Conservation (phyloP, 2,113 vertebrate species). For the Ahaetulla prasina region DNA sequence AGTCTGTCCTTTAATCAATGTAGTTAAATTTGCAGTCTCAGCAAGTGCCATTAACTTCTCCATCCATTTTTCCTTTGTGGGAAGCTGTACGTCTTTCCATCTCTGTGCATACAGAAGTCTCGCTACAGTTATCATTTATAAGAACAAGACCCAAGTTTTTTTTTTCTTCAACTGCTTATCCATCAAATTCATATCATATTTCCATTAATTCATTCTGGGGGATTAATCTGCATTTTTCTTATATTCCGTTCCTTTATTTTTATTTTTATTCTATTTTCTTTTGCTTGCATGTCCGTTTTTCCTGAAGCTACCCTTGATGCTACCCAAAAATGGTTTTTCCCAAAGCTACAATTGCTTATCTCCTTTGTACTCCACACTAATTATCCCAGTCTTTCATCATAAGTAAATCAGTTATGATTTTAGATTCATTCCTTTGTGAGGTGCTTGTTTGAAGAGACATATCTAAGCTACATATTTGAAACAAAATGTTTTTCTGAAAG, state of each 20-base stretch:
- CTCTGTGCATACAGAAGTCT: background rate
- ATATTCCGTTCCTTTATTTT: background rate
- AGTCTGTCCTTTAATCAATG: background rate
- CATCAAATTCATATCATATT: background rate
- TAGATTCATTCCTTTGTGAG: background rate
- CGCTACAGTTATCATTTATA: background rate
- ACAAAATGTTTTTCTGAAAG: background rate
- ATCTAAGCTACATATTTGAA: background rate
- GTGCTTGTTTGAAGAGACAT: background rate
- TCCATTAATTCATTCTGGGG: background rate
- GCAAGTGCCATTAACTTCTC: background rate
- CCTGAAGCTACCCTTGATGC: background rate
- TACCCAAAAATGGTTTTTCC: background rate
- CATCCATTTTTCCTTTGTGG: background rate
- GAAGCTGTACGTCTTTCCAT: background rate
- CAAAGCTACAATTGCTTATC: background rate
- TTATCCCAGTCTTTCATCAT: background rate
- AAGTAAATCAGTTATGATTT: background rate
- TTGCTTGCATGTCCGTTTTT: background rate
- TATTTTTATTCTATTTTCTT: background rate
- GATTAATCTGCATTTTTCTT: background rate
- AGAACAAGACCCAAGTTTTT: background rate
- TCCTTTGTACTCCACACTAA: background rate
- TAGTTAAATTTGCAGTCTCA: background rate
- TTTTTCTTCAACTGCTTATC: background rate